Conservation (phyloP, 2,888 invertebrate species). For the Aphodius sticticus region DNA sequence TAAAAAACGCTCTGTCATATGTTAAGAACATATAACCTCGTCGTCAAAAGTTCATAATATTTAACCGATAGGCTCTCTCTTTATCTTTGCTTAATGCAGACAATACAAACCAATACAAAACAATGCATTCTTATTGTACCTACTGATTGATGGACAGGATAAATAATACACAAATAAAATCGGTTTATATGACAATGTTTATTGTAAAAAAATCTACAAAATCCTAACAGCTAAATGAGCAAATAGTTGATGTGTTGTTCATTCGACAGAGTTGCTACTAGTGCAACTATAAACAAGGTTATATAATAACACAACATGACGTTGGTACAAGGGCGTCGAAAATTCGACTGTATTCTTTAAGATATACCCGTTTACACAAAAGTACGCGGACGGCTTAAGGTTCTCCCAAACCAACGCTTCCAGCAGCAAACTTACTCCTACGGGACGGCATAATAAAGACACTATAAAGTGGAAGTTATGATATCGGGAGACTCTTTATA, state of each 20-base stretch:
- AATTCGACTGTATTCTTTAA: neutral
- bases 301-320: neutral
- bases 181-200: neutral
- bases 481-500: neutral
- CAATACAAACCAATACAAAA: neutral
- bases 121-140: neutral
- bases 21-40: too few relatives aligned
- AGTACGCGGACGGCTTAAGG: neutral
- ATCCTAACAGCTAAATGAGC: neutral
- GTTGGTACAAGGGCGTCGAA: neutral
- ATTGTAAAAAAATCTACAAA: conserved; percentile 4
- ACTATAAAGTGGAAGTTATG: neutral
- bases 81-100: too few relatives aligned
- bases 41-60: too few relatives aligned
- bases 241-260: neutral
- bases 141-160: neutral
- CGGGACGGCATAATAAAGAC: neutral
- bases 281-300: neutral
- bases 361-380: neutral
- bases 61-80: too few relatives aligned
- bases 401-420: too few relatives aligned
- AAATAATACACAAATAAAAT: neutral
- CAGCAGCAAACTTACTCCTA: neutral
- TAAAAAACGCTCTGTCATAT: too few relatives aligned
- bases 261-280: neutral